Percentiles rank a stretch among this genome's conserved stretches.
These are phyloP conservation scores for Monopterus albus DNA, from an alignment of 2,113 vertebrate species.

Conservation along the genomic window DNA sequence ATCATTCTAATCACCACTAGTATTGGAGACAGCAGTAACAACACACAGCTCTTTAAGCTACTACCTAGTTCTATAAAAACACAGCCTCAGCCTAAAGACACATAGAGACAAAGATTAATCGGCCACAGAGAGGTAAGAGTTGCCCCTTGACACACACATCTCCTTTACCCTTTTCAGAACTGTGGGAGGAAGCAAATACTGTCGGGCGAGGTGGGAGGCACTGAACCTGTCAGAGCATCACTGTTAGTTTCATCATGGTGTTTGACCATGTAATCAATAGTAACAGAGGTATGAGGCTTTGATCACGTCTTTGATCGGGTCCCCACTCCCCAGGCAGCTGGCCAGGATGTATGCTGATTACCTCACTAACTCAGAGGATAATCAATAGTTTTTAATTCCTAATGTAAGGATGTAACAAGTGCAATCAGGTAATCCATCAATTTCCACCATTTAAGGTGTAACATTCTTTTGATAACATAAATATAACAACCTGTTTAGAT, in stretches of 20 bases:
- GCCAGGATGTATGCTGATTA: constrained; percentile 15
- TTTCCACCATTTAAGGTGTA: neutral
- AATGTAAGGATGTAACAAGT: neutral
- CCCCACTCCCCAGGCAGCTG: neutral
- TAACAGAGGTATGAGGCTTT: constrained; percentile 4
- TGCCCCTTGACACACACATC: constrained; percentile 2
- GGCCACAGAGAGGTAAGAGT: constrained; percentile 3
- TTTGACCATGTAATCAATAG: constrained; percentile 11
- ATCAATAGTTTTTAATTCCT: constrained; percentile 10
- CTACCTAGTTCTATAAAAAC: constrained; percentile 32
- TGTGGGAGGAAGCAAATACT: constrained; percentile 12
- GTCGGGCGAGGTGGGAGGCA: constrained; percentile 24
- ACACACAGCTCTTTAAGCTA: constrained; percentile 21
- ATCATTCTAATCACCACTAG: constrained; percentile 49
- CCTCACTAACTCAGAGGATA: neutral
- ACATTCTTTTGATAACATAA: neutral
- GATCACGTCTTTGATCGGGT: constrained; percentile 8
- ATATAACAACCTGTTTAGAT: too few relatives aligned
- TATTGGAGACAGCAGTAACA: constrained; percentile 8
- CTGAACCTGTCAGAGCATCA: constrained; percentile 25
- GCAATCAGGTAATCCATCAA: neutral
- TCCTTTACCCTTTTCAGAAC: constrained; percentile 17
- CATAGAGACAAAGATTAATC: constrained; percentile 51
- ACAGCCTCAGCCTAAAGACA: too few relatives aligned
- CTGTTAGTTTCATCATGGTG: constrained; percentile 11